Base-by-base conservation (phyloP, 2,113 vertebrate genomes). In the Cairina moschata region DNA sequence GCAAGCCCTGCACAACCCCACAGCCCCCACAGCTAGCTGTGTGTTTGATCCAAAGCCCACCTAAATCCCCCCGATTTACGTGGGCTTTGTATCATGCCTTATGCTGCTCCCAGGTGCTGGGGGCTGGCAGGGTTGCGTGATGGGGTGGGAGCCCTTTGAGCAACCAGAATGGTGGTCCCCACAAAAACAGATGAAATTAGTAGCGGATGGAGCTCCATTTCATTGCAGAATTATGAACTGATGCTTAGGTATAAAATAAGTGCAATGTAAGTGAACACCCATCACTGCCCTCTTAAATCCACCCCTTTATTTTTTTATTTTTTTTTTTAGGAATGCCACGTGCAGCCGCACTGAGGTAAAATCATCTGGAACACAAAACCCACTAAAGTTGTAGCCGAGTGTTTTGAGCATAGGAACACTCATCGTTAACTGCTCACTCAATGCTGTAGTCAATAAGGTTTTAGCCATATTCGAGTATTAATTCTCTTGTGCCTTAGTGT, bases 401-500 rank as follows among this genome's bases (percentile, higher is more conserved):
- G 40, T 86, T 84, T 69, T 28, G 73, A 40, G 79, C 42, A 0
- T 63, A 65, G 77, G 88, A 82, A 63, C 68, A 46, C 83, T 81
- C 87, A 92, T 13, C 0, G 25, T 79, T 8, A 72, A 31, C 77
- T 28, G 56, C 74, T 96, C 90, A 72, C 96, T 84, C 50, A 8
- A 55, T 79, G 95, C 93, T 73, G 90, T 94, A 90, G 92, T 93
- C 42, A 52, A 74, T 91, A 40, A 72, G 78, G 60, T 66, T 88
- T 95, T 97, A 96, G 92, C 93, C 96, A 96, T 93, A 96, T 46
- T 76, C 75, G 46, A 75, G 91, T 94, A 90, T 87, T 67, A 85
- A 94, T 93, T 88, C 96, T 94, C 71, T 95, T 3, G 96, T 97
- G 97, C 97, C 97, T 97, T 97, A 97, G 95, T 94, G 94, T 88